These are phyloP conservation scores for Agapornis canus DNA, from an alignment of 2,797 vertebrate species.

Conservation along the genomic window DNA sequence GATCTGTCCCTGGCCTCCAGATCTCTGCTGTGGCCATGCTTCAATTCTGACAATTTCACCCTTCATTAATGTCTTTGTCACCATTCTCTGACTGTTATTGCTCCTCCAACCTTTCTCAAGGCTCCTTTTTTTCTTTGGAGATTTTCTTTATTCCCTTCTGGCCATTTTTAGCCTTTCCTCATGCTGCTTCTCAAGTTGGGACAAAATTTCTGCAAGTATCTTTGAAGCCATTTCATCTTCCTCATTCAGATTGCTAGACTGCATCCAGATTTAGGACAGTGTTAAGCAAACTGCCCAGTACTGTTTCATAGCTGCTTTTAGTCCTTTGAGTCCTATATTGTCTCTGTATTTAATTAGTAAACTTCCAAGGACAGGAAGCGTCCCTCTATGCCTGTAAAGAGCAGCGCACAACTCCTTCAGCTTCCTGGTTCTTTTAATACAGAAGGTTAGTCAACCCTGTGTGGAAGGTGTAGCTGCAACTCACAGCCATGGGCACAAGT, in stretches of 20 bases:
- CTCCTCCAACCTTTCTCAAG: not conserved
- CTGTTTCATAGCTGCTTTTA: not conserved
- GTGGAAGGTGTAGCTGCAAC: not conserved
- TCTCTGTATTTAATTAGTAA: not conserved
- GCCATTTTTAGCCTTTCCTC: not conserved
- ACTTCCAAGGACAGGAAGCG: fast-evolving
- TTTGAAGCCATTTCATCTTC: not conserved
- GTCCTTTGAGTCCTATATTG: fast-evolving
- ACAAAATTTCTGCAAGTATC: not conserved
- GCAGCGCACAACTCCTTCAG: fast-evolving
- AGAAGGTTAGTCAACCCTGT: fast-evolving
- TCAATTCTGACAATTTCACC: not conserved
- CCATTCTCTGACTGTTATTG: not conserved
- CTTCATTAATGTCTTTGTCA: not conserved
- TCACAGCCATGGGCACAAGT: not conserved
- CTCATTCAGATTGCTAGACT: not conserved
- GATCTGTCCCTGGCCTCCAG: not conserved
- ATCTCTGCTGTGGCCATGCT: not conserved
- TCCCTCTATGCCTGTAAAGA: not conserved
- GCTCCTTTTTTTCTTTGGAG: not conserved
- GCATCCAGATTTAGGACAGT: not conserved
- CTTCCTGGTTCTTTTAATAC: fast-evolving
- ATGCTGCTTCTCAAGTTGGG: not conserved
- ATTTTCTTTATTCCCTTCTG: not conserved
- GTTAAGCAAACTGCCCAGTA: not conserved